Base-by-base conservation (phyloP, 2,113 vertebrate genomes). In the Antigone vipio region DNA sequence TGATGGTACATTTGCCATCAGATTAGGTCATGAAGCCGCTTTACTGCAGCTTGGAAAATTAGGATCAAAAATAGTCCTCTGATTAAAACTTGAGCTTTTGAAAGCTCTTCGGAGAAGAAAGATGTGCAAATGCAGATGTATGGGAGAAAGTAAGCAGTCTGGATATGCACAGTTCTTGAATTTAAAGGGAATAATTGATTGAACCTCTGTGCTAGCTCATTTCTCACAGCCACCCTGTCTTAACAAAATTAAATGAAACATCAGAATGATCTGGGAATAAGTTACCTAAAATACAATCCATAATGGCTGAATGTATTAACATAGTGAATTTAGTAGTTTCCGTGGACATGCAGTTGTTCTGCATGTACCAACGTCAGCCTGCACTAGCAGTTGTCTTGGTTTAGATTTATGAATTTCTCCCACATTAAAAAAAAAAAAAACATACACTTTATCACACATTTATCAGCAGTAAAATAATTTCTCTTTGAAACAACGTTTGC, bases 51-150 rank as follows among this genome's bases (percentile, higher is more conserved):
- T 86, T 85, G 59, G 78, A 88, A 96, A 96, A 94, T 94, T 22
- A 94, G 50, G 52, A 83, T 85, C 85, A 92, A 93, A 96, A 95
- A 94, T 95, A 96, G 96, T 85, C 50, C 81, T 82, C 71, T 97
- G 89, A 93, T 96, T 96, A 96, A 96, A 95, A 96, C 89, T 95
- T 94, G 58, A 83, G 92, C 71, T 94, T 85, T 44, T 85, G 87
- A 94, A 96, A 92, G 94, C 95, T 93, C 94, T 92, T 95, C 67
- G 64, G 89, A 92, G 81, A 89, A 93, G 85, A 89, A 93, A 49
- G 87, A 90, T 90, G 84, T 88, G 71, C 44, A 56, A 91, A 95
- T 84, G 62, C 66, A 82, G 89, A 95, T 92, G 77, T 88, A 94
- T 75, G 71, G 67, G 63, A 89, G 89, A 95, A 95, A 89, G 93